A percentile compares a stretch with the other conserved stretches of the same genome.
Conservation (phyloP, 2,797 vertebrate genomes). For the Anguilla marmorata region DNA sequence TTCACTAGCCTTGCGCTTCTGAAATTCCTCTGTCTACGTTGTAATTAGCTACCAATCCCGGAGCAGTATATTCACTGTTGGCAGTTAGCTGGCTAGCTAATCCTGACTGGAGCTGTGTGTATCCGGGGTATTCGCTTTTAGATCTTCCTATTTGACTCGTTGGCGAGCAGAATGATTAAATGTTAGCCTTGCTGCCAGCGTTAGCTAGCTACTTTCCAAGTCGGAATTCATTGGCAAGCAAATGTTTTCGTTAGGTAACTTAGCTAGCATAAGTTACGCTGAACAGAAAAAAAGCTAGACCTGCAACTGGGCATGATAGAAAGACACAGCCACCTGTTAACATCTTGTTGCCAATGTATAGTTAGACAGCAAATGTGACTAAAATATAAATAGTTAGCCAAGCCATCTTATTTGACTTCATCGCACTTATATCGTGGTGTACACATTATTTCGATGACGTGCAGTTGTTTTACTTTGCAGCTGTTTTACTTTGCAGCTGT, state of each 20-base stretch:
- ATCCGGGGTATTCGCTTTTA: not conserved
- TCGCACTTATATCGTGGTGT: not conserved
- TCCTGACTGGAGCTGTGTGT: not conserved
- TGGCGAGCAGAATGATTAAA: not conserved
- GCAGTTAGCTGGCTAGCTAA: not conserved
- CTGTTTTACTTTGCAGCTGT: not conserved
- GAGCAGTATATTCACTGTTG: not conserved
- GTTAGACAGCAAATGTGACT: not conserved
- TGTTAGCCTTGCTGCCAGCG: not conserved
- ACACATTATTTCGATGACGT: not conserved
- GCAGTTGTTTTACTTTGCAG: not conserved
- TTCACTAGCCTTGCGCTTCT: not conserved
- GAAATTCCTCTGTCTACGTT: not conserved
- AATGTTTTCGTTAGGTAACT: no score
- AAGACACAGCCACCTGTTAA: not conserved
- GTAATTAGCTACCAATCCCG: not conserved
- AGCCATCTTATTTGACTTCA: not conserved
- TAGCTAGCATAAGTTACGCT: not conserved
- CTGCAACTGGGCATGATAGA: not conserved
- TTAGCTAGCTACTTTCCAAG: not conserved
- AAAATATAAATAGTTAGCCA: not conserved
- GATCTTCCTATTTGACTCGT: not conserved
- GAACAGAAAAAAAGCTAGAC: not conserved
- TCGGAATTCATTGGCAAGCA: not conserved
- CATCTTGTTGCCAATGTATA: no score